Conservation (phyloP, 2,888 invertebrate genomes). For the Andrena bucephala region DNA sequence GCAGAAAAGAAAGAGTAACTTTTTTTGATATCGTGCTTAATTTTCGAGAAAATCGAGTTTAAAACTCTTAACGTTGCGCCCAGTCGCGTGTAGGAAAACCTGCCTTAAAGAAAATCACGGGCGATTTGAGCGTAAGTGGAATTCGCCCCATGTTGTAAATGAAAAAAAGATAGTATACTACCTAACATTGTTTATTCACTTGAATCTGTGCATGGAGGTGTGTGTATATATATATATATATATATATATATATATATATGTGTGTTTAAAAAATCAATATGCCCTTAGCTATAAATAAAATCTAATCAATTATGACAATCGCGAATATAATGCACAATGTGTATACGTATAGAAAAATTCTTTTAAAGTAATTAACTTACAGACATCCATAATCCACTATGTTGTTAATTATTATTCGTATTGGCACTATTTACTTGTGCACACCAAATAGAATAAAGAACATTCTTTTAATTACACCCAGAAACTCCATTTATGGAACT, state of each 20-base stretch:
- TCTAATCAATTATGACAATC: constrained; percentile 33
- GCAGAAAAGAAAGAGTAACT: too few relatives aligned
- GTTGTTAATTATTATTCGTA: constrained; percentile 39
- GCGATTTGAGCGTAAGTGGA: too few relatives aligned
- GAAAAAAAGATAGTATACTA: not conserved
- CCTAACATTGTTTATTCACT: not conserved
- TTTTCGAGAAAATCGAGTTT: too few relatives aligned
- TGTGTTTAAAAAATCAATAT: constrained; percentile 59
- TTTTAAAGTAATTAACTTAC: constrained; percentile 10
- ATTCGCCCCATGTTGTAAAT: constrained; percentile 10
- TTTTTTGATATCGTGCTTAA: too few relatives aligned
- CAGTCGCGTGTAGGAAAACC: too few relatives aligned
- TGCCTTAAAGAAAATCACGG: too few relatives aligned
- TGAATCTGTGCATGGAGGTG: not conserved
- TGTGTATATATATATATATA: constrained; percentile 13
- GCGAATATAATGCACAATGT: constrained; percentile 22
- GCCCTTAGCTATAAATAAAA: constrained; percentile 56
- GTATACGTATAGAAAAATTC: constrained; percentile 24
- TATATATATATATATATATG: not conserved
- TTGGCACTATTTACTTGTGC: constrained; percentile 56
- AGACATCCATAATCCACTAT: constrained; percentile 14
- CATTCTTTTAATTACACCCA: constrained; percentile 11
- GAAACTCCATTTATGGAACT: constrained; percentile 57
- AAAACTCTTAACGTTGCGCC: too few relatives aligned
- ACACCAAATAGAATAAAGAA: constrained; percentile 39